Conservation (phyloP, 2,113 vertebrate genomes). For the Lagopus muta region DNA sequence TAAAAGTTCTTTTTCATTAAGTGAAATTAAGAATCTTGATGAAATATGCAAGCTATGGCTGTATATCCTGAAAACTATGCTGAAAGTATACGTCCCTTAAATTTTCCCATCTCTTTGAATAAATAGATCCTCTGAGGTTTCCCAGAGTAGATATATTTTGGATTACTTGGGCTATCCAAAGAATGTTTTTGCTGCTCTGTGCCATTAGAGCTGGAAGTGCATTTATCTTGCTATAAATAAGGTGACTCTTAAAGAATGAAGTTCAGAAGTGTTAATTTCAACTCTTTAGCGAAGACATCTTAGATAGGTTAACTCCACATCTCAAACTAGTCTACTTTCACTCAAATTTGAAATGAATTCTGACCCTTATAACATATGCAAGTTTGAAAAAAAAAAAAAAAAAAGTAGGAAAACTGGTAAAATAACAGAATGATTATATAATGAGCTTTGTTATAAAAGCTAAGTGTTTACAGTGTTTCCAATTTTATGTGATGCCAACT, state of each 20-base stretch:
- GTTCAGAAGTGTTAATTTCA: conserved; percentile 49
- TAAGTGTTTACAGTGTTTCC: neutral
- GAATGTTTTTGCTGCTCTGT: neutral
- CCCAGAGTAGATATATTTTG: conserved; percentile 1
- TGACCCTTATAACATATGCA: neutral
- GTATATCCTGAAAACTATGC: conserved; percentile 3
- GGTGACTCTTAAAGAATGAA: conserved; percentile 48
- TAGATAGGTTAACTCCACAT: neutral
- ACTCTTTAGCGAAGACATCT: neutral
- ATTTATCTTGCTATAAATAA: conserved; percentile 56
- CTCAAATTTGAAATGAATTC: neutral
- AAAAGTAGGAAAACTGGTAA: neutral
- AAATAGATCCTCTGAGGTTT: conserved; percentile 34
- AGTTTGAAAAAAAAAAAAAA: neutral
- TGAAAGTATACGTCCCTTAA: conserved; percentile 20
- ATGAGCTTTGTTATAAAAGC: neutral
- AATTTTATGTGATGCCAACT: neutral
- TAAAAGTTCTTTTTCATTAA: neutral
- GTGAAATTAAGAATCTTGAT: conserved; percentile 2
- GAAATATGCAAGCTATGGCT: conserved; percentile 15
- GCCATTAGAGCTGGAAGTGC: conserved; percentile 45
- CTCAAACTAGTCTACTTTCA: neutral
- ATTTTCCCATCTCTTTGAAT: conserved; percentile 39
- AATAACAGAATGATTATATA: neutral
- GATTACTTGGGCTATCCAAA: neutral